Percentiles rank a stretch among this genome's conserved stretches.
Evolutionary conservation across 2,113 vertebrate species (phyloP).

Genomic region (Motacilla alba): DNA sequence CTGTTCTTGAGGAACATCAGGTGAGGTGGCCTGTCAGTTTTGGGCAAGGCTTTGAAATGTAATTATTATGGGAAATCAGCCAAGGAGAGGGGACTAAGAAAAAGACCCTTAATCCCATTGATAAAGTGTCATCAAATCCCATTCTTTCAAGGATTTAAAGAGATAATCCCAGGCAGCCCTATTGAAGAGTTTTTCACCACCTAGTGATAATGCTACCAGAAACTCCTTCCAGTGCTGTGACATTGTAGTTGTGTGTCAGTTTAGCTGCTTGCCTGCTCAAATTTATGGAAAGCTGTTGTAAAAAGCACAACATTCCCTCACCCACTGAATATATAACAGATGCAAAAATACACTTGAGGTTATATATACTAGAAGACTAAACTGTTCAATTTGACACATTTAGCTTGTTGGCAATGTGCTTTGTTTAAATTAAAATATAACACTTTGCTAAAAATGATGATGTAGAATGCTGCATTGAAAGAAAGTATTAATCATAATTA

Average conservation of each 20-base stretch:
- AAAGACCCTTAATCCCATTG: neutral
- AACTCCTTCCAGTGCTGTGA: neutral
- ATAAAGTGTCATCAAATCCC: neutral
- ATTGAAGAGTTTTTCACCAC: neutral
- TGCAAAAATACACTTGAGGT: neutral
- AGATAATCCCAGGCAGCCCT: neutral
- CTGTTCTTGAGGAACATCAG: neutral
- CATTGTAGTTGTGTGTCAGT: neutral
- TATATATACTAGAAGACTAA: neutral
- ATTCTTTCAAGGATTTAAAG: neutral
- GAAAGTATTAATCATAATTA: neutral
- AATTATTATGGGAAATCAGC: neutral
- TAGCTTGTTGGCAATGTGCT: neutral
- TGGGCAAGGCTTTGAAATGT: neutral
- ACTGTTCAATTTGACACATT: constrained; percentile 11
- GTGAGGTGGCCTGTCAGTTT: neutral
- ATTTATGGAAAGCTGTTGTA: constrained; percentile 7
- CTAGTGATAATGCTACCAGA: neutral
- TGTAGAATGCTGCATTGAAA: neutral
- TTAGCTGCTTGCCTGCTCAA: neutral
- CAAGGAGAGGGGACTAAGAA: neutral
- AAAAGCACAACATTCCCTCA: neutral
- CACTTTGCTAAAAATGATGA: neutral
- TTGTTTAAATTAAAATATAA: constrained; percentile 37
- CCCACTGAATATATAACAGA: neutral